phyloP scores from a whole-genome alignment of 2,113 vertebrate species.

The Nothoprocta pentlandii region DNA sequence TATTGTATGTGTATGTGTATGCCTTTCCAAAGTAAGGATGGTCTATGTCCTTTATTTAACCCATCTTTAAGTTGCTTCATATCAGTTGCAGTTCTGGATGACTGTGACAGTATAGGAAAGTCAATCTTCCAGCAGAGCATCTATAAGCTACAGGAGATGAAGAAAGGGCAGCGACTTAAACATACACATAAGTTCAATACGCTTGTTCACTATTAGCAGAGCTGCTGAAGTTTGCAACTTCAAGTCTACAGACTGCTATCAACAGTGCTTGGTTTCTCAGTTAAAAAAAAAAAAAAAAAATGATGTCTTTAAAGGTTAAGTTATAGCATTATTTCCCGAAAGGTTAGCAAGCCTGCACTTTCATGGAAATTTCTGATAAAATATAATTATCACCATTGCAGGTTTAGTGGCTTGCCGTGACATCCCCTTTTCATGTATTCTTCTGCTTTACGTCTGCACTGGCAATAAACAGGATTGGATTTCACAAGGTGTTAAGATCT shows the following conservation, averaged over 20 bases:
- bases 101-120: background rate
- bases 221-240: background rate
- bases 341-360: background rate
- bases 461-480: background rate
- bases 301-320: background rate
- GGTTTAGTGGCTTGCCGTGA: background rate
- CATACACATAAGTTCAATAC: background rate
- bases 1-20: background rate
- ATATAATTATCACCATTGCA: background rate
- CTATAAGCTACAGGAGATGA: background rate
- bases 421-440: background rate
- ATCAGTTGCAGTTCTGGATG: background rate
- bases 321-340: background rate
- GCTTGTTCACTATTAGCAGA: background rate
- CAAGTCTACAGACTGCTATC: background rate
- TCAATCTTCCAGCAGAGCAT: background rate
- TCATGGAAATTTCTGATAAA: background rate
- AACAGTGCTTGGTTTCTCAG: background rate
- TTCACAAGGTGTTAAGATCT: background rate
- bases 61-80: background rate
- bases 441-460: background rate
- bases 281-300: conserved; percentile 5
- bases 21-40: background rate
- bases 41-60: background rate
- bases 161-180: background rate